Evolutionary conservation across 2,113 vertebrate species (phyloP), one percentile per base, ranked within the genome.

Genomic region (Tamias sibiricus): DNA sequence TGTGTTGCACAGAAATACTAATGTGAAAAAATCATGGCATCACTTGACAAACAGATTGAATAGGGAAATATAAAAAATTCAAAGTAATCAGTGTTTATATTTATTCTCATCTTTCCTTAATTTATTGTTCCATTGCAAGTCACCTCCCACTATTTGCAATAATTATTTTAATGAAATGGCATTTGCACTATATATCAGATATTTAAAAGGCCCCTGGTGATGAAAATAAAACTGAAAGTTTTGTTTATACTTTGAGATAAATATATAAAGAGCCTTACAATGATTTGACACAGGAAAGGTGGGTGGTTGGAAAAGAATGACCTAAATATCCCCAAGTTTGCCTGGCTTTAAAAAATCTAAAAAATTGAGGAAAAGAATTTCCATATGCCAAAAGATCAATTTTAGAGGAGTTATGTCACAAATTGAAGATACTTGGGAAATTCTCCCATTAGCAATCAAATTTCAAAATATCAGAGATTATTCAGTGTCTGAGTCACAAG

Each of bases 401-500:
- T 90, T 90, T 47, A 54, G 37, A 80, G 11, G 8, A 92, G 5
- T 17, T 92, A 22, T 40, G 30, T 47, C 40, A 49, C 62, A 86
- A 74, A 8, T 74, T 92, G 37, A 22, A 89, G 32, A 8, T 1
- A 92, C 24, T 37, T 13, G 47, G 11, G 52, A 89, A 92, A 79
- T 54, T 3, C 2, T 62, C 22, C 37, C 6, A 11, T 26, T 87
- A 75, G 6, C 17, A n/a, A 85, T 44, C 52, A 59, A 54, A 76
- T 80, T 94, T 84, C 28, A 87, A 95, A 91, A 75, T 76, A 42
- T 57, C 37, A 82, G 44, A 74, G 54, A 49, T 83, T 92, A 85
- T n/a, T 62, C n/a, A 62, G 4, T 75, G 28, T 16, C 35, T 72
- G 35, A 22, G 5, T 91, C 42, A 87, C 28, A 90, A 16, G 57